Percentiles rank a stretch among this genome's conserved stretches.
Conservation (phyloP, 2,888 invertebrate genomes). For the Acanthopleura granulata region DNA sequence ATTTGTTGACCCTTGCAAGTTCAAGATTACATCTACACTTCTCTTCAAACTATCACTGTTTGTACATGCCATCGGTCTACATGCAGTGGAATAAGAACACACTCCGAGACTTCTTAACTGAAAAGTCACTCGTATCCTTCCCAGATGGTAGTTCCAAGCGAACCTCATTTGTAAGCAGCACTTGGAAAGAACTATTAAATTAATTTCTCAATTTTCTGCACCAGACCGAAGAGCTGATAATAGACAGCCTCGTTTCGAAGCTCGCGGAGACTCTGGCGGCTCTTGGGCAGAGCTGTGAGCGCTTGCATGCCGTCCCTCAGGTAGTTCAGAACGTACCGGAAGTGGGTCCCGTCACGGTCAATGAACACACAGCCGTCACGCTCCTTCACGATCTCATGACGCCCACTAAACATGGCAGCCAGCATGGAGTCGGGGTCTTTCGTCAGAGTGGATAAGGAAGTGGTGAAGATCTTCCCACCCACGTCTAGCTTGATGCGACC, state of each 20-base stretch:
- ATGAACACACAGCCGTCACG: constrained; percentile 61
- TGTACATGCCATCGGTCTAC: too few species aligned
- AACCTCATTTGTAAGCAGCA: too few species aligned
- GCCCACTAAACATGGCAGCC: constrained; percentile 64
- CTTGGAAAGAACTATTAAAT: not conserved
- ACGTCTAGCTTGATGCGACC: constrained; percentile 60
- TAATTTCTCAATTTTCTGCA: constrained; percentile 52
- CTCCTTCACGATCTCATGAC: constrained; percentile 54
- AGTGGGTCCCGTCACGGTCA: constrained; percentile 59
- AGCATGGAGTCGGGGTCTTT: constrained; percentile 61
- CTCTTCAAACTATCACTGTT: too few species aligned
- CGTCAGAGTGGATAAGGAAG: constrained; percentile 59
- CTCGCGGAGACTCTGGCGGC: constrained; percentile 55
- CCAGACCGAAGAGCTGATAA: constrained; percentile 59
- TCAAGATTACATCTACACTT: too few species aligned
- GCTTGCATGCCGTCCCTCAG: constrained; percentile 60
- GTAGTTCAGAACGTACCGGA: constrained; percentile 65
- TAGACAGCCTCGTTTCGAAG: constrained; percentile 59
- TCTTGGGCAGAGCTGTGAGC: constrained; percentile 55
- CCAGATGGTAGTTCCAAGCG: too few species aligned
- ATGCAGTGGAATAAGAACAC: too few species aligned
- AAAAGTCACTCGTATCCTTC: too few species aligned
- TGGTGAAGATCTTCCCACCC: constrained; percentile 60
- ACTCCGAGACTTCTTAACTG: too few species aligned
- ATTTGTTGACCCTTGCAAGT: too few species aligned